Conservation (phyloP, 2,113 vertebrate genomes). For the Mellivora capensis region DNA sequence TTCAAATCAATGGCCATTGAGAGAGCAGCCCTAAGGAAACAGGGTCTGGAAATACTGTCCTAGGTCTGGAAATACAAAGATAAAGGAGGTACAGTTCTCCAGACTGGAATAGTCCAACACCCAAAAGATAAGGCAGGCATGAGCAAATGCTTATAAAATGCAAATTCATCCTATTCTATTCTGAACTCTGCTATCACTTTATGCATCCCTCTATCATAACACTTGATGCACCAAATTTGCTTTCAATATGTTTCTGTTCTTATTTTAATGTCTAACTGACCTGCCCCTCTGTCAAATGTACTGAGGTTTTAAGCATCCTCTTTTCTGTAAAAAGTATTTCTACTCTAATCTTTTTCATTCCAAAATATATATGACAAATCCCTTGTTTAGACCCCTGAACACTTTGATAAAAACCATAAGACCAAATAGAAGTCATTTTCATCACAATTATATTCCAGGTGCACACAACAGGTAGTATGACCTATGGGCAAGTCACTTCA, state of each 20-base stretch:
- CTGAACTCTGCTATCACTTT: background rate
- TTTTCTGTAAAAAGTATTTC: background rate
- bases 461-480: accelerated
- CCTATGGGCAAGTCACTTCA: background rate
- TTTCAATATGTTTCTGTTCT: background rate
- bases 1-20: background rate
- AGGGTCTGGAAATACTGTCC: background rate
- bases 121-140: background rate
- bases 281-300: background rate
- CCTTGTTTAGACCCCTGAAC: background rate
- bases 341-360: background rate
- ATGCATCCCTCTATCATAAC: background rate
- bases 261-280: background rate
- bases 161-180: background rate
- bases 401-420: background rate
- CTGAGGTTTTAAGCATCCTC: background rate
- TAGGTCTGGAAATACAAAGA: background rate
- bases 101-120: accelerated
- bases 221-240: background rate
- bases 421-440: background rate
- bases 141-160: background rate
- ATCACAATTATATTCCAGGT: too few species aligned
- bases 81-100: too few species aligned
- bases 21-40: background rate
- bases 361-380: background rate